Evolutionary conservation across 2,888 invertebrate genomes (phyloP).

Genomic region (Bruchidius siliquastri): DNA sequence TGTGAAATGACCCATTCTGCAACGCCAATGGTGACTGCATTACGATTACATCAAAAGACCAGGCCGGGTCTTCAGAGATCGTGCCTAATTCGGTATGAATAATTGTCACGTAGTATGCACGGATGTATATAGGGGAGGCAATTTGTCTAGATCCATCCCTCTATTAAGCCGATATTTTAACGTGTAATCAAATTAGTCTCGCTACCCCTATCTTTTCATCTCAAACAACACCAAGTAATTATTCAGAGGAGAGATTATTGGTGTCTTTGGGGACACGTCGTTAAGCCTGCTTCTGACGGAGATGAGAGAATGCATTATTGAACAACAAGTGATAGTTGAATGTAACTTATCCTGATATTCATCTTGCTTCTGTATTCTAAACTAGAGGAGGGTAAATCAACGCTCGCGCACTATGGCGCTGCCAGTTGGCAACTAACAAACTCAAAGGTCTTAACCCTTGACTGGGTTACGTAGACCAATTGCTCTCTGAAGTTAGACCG

Average conservation of each 20-base stretch:
- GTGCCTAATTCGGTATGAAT: conserved; percentile 24
- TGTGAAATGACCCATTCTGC: too few species aligned
- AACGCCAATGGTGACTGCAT: neutral
- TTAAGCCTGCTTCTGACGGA: neutral
- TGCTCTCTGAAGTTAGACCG: too few species aligned
- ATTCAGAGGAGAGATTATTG: neutral
- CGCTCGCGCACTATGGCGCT: too few species aligned
- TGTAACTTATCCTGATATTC: too few species aligned
- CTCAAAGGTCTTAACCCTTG: too few species aligned
- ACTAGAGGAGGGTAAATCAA: too few species aligned
- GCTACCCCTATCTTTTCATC: conserved; percentile 28
- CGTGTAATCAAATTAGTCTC: conserved; percentile 29
- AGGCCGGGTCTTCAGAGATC: conserved; percentile 8
- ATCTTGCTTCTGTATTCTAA: too few species aligned
- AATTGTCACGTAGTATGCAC: conserved; percentile 21
- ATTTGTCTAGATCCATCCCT: conserved; percentile 30
- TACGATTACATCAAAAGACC: neutral
- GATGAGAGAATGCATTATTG: neutral
- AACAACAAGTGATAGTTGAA: too few species aligned
- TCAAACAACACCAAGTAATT: neutral
- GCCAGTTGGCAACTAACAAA: too few species aligned
- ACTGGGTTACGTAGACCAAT: too few species aligned
- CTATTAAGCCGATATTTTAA: conserved; percentile 27
- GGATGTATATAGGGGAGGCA: conserved; percentile 27
- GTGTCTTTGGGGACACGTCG: neutral